These are phyloP conservation scores for Pogonocherus hispidulus DNA, from an alignment of 2,888 invertebrate genomes.

Conservation along the genomic window DNA sequence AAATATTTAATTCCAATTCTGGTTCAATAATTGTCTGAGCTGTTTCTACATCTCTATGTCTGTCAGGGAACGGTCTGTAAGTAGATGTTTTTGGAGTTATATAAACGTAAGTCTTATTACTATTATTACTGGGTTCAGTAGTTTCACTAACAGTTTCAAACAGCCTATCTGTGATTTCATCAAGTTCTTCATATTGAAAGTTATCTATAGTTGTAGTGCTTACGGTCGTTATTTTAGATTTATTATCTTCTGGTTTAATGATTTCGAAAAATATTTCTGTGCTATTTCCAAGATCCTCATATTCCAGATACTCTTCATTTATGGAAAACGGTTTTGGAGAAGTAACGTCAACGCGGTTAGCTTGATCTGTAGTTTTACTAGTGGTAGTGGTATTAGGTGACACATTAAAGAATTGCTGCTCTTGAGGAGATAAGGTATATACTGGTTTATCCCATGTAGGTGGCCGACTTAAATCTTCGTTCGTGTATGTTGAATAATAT, in stretches of 20 bases:
- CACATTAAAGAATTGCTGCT: constrained; percentile 43
- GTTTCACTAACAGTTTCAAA: constrained; percentile 32
- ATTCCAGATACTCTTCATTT: constrained; percentile 42
- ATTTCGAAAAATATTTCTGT: constrained; percentile 53
- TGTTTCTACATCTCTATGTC: constrained; percentile 2
- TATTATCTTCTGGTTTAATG: constrained; percentile 28
- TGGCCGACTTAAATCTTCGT: constrained; percentile 71
- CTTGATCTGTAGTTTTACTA: constrained; percentile 3
- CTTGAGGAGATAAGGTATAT: constrained; percentile 57
- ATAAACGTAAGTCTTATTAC: constrained; percentile 40
- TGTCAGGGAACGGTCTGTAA: neutral
- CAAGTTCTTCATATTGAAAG: constrained; percentile 26
- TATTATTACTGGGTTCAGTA: constrained; percentile 8
- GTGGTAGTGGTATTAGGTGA: constrained; percentile 27
- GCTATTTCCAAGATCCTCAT: constrained; percentile 47
- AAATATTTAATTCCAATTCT: constrained; percentile 31
- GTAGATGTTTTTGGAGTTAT: constrained; percentile 42
- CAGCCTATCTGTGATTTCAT: constrained; percentile 29
- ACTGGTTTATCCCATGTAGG: constrained; percentile 63
- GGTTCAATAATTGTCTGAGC: constrained; percentile 17
- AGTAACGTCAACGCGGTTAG: neutral
- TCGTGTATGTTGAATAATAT: constrained; percentile 77
- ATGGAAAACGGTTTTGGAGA: neutral
- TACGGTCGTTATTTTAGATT: neutral
- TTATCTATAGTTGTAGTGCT: neutral